Base-by-base conservation (phyloP, 2,113 vertebrate species). In the Pelvicachromis taeniatus region DNA sequence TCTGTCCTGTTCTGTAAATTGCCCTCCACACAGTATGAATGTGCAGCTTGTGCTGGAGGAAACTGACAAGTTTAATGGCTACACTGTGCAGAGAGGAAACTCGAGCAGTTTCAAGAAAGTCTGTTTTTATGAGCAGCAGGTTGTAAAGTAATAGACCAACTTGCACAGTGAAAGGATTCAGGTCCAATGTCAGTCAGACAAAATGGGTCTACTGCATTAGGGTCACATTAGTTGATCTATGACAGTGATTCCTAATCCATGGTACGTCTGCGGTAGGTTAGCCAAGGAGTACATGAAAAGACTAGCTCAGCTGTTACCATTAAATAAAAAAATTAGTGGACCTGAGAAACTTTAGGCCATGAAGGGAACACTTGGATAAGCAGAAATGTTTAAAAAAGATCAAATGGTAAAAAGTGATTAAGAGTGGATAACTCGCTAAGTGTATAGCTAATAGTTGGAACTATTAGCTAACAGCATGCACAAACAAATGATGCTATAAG, bases 151-250 rank as follows among this genome's bases (percentile, higher is more conserved):
- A 58, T 12, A 26, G 19, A 78, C 45, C n/a, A 31, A 81, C 38
- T 12, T 73, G n/a, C 4, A 21, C 35, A 16, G 45, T 83, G 26
- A 29, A 17, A 53, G 63, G 77, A 48, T 83, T 75, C 45, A 16
- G 52, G 9, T 52, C 21, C 73, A 10, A 19, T 17, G 19, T 56
- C 75, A 50, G 73, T 26, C 17, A 77, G 68, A 89, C 54, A 31
- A 42, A 23, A 45, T 73, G 38, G 3, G 63, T 14, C 52, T 29
- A 5, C 48, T 78, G 61, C 19, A 26, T 13, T 56, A 65, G 35
- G 82, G 78, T 91, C 35, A 82, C 40, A 68, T 58, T 59, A 77
- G 80, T 86, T 82, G 89, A 59, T 78, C 61, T 77, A 83, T 73
- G 63, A 68, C 81, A 75, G 70, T 52, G 26, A 52, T 33, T 52